Evolutionary conservation across 1,140 invertebrate species (phyloP), one percentile per base, ranked within the genome.

Genomic region (Monomorium pharaonis): DNA sequence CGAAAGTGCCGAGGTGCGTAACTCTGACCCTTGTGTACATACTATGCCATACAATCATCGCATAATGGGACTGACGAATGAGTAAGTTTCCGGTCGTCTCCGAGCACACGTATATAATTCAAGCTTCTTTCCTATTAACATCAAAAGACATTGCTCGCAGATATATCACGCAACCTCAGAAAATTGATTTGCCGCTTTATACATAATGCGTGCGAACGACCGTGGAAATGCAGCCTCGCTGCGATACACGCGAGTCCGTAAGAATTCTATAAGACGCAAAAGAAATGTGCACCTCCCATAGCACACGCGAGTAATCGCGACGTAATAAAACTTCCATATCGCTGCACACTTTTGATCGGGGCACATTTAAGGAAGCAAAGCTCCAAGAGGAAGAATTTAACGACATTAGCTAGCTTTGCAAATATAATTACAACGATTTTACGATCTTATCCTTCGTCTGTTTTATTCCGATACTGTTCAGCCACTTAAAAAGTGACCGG

Each of bases 21-120:
- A 85, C 70, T 74, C 60, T 86, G 88, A 90, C 88, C 88, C 89
- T 87, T 74, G 88, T 69, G 56, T n/a, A n/a, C 10, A 30, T 76
- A 56, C 21, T 37, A 30, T 74, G 74, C 70, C 60, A 69, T 83
- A 70, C 67, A 74, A 60, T 89, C 60, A 33, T 75, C 78, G 85
- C 67, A 62, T 87, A 78, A 89, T 84, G 77, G 75, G 60, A 72
- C 76, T 58, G 42, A 63, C 56, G 56, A 89, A 87, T 80, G 87
- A 60, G 65, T 60, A 58, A 74, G 86, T 89, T 89, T 89, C 88
- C 88, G 88, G 88, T 81, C 84, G 76, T 89, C 88, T 65, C 33
- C 44, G 30, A n/a, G 16, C 27, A n/a, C 18, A 37, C 62, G 47
- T 37, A 27, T 58, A 44, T 83, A 83, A 83, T 83, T 74, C 78